Evolutionary conservation across 1,140 invertebrate genomes (phyloP), one percentile per base, ranked within the genome.

Genomic region (Macrosteles quadrilineatus): DNA sequence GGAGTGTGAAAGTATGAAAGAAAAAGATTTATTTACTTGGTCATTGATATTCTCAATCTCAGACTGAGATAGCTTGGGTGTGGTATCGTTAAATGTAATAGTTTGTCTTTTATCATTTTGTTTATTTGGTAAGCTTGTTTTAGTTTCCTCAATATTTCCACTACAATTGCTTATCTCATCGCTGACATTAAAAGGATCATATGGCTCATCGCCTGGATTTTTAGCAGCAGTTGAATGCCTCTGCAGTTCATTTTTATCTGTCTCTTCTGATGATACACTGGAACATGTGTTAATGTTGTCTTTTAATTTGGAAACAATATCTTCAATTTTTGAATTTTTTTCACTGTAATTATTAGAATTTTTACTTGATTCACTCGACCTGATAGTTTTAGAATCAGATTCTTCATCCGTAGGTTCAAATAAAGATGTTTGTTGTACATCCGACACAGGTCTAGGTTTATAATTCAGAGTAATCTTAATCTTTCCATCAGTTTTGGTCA

Each of bases 131-230:
- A n/a, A 50, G 4, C 4, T 19, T 9, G 2, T 50, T 19, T 9
- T 19, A 4, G n/a, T 6, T 59, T 59, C 55, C 27, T 59, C 55
- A 59, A n/a, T 6, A 50, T 50, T 50, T 50, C 4, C 32, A 36
- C 4, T 36, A 14, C 32, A 6, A 4, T 14, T 14, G 14, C 4
- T 14, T 36, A 36, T 36, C 14, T 50, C 55, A 59, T 59, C 55
- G 27, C 27, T 59, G 55, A 21, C 4, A 29, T 59, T 25, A 59
- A 25, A 59, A 59, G 21, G 55, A 59, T 59, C 55, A 29, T 59
- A 59, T 27, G 55, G 55, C 27, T 59, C 55, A 59, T 25, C 55
- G 25, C 55, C 55, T 27, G 23, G 14, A 17, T 50, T 50, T 19
- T 4, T 21, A n/a, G n/a, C n/a, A n/a, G n/a, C n/a, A n/a, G n/a